Evolutionary conservation across 1,140 invertebrate species (phyloP).

Genomic region (Temnothorax nylanderi): DNA sequence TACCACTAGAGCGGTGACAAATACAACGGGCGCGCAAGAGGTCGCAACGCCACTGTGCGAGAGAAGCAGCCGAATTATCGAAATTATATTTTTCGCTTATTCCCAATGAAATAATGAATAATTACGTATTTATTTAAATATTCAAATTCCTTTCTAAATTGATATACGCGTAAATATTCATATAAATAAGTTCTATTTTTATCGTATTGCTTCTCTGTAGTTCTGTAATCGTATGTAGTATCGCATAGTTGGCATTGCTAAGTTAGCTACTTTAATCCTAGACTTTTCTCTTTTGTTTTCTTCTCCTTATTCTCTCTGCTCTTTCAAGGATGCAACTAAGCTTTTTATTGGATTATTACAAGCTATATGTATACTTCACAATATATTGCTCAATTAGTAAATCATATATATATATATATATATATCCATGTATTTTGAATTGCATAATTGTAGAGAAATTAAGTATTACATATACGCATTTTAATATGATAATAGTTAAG

Average conservation of each 20-base stretch:
- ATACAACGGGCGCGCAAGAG: neutral
- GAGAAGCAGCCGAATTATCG: neutral
- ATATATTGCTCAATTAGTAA: neutral
- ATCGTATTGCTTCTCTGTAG: neutral
- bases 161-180: neutral
- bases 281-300: neutral
- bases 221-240: neutral
- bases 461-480: neutral
- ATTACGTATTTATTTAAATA: neutral
- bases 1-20: constrained; percentile 20
- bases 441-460: constrained; percentile 1
- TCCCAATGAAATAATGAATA: neutral
- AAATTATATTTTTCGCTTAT: neutral
- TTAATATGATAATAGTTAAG: neutral
- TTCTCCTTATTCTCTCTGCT: neutral
- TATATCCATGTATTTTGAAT: neutral
- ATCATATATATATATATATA: neutral
- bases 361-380: neutral
- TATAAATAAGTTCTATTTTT: constrained; percentile 23
- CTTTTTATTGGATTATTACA: neutral
- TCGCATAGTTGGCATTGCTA: neutral
- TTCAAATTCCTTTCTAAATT: neutral
- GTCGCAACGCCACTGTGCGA: neutral
- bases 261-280: neutral
- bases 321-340: neutral